Evolutionary conservation across 2,797 vertebrate genomes (phyloP).

Genomic region (Neomorphus geoffroyi): DNA sequence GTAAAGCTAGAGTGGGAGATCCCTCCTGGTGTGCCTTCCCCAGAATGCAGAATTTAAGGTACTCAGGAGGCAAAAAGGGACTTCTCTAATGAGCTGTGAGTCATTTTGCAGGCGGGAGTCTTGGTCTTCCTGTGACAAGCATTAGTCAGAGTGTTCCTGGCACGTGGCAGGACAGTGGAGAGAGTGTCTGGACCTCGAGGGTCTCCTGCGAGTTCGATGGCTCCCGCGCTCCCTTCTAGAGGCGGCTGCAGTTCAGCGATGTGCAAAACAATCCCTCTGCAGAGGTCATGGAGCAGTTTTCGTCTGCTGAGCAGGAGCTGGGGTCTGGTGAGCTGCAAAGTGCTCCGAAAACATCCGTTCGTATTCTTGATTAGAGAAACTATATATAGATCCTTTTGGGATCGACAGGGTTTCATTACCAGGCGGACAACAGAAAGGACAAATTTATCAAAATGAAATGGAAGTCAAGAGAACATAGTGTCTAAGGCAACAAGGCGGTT

Average conservation of each 20-base stretch:
- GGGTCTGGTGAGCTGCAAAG: neutral
- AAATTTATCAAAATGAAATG: slow-evolving; percentile 34
- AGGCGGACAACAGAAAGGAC: neutral
- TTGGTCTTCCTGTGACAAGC: neutral
- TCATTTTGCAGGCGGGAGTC: neutral
- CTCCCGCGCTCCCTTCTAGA: neutral
- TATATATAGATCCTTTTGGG: neutral
- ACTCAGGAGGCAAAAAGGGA: neutral
- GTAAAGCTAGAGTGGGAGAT: neutral
- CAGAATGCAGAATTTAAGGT: neutral
- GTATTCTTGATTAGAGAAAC: neutral
- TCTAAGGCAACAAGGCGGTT: slow-evolving; percentile 70
- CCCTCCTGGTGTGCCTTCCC: neutral
- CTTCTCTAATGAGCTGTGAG: neutral
- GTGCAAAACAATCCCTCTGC: neutral
- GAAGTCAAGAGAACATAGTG: slow-evolving; percentile 60
- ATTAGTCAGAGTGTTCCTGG: slow-evolving; percentile 24
- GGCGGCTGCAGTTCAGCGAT: neutral
- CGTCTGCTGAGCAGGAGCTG: neutral
- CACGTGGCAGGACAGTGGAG: neutral
- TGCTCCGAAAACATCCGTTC: neutral
- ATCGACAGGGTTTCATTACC: neutral
- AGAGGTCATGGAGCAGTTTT: neutral
- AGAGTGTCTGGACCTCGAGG: neutral
- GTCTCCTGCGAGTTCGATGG: neutral